Percentiles rank a stretch among this genome's conserved stretches.
Evolutionary conservation across 2,888 invertebrate species (phyloP).

Genomic region (Polydrusus cervinus): DNA sequence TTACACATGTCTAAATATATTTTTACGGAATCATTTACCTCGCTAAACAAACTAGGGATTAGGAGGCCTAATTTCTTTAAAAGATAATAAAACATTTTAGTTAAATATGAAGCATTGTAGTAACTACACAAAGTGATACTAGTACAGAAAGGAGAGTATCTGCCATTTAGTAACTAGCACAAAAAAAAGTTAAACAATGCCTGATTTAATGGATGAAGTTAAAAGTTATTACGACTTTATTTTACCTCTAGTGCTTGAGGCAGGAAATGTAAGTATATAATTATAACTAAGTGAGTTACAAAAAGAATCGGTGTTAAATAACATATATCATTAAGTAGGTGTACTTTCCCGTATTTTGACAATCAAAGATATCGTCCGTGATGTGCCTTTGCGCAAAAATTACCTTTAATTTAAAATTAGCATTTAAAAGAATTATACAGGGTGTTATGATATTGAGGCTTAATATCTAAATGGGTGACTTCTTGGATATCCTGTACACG

Average conservation of each 20-base stretch:
- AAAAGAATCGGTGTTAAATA: background rate
- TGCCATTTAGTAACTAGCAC: background rate
- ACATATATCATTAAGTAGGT: too few species aligned
- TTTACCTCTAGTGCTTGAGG: constrained; percentile 70
- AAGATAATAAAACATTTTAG: background rate
- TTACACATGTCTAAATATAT: background rate
- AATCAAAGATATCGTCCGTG: too few species aligned
- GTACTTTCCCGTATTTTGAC: too few species aligned
- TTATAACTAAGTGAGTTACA: background rate
- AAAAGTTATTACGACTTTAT: constrained; percentile 72
- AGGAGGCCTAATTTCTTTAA: background rate
- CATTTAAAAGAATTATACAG: too few species aligned
- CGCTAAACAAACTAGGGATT: background rate
- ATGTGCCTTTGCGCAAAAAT: too few species aligned
- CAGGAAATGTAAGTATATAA: constrained; percentile 70
- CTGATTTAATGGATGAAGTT: constrained; percentile 58
- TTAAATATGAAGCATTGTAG: background rate
- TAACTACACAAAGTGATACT: background rate
- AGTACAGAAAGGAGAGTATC: background rate
- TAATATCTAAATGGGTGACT: too few species aligned
- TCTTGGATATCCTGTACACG: too few species aligned
- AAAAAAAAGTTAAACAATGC: background rate
- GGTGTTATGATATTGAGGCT: too few species aligned
- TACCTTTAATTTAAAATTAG: too few species aligned
- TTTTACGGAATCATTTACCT: background rate